phyloP scores from a whole-genome alignment of 1,140 invertebrate species.

The Drosophila santomea region DNA sequence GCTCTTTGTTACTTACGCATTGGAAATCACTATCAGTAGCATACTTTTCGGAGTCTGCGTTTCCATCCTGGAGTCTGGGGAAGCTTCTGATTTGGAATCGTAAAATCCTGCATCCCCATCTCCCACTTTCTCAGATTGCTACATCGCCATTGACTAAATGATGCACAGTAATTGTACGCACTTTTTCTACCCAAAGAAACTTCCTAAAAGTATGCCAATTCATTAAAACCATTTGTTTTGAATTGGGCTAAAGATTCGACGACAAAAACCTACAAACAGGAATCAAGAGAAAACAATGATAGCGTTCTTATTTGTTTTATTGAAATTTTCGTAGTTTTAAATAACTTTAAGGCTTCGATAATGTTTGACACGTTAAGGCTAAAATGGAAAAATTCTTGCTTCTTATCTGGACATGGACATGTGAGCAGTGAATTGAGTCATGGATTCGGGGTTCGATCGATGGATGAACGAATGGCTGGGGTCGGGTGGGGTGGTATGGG shows the following conservation, averaged over 20 bases:
- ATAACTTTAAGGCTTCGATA: conserved; percentile 79
- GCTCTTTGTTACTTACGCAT: neutral
- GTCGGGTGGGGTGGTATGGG: neutral
- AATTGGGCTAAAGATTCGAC: neutral
- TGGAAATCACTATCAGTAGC: neutral
- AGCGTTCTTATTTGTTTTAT: conserved; percentile 67
- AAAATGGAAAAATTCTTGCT: conserved; percentile 71
- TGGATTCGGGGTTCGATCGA: conserved; percentile 32
- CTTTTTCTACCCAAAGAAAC: too few species aligned
- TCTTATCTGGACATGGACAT: conserved; percentile 52
- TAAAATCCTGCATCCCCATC: neutral
- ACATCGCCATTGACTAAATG: too few species aligned
- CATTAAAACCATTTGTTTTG: neutral
- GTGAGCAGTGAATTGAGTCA: conserved; percentile 34
- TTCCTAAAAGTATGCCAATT: conserved; percentile 14
- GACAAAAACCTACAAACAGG: neutral
- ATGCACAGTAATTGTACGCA: too few species aligned
- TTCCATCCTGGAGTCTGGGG: neutral
- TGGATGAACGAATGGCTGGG: neutral
- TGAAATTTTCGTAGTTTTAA: conserved; percentile 74
- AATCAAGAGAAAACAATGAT: conserved; percentile 7
- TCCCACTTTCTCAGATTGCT: too few species aligned
- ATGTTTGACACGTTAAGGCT: conserved; percentile 73
- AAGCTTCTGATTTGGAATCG: neutral
- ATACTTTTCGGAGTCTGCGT: neutral